Base-by-base conservation (phyloP, 2,113 vertebrate genomes). In the Epinephelus cyanopodus region DNA sequence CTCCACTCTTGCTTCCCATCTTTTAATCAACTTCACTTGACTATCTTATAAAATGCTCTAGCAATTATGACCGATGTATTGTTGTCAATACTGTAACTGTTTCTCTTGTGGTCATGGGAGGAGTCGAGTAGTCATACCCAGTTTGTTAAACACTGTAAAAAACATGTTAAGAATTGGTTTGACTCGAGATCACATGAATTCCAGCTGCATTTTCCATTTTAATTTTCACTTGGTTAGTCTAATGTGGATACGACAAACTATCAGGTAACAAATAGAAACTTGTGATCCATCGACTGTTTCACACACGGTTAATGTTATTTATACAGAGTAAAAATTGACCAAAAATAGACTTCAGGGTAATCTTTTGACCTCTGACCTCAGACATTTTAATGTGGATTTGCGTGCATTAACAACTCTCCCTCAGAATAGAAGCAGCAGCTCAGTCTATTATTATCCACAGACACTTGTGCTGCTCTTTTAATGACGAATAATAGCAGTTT, bases 21-120 rank as follows among this genome's bases (percentile, higher is more conserved):
- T 21, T 83, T 67, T 62, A 11, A 52, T 64, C 70, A 42, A 64
- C 70, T 42, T 65, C 70, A 90, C 83, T 62, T 61, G 69, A 79
- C 50, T 72, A 66, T 87, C 74, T 83, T 79, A 70, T 82, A 67
- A 71, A 80, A 87, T 50, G 57, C 77, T 90, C 75, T 75, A 39
- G 60, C 77, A 74, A 79, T 75, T 85, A 79, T 76, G 89, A 88
- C 86, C 29, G 17, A 82, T 86, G 84, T 83, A 92, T 91, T 91
- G 84, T 81, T 80, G 85, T 87, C 82, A 86, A 66, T 85, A 85
- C 89, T 89, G 83, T 87, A 77, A 73, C 82, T 91, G 84, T 87
- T 84, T 81, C 60, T 85, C 82, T 87, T 76, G 83, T 90, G 89
- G 84, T 89, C 89, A 84, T 78, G 67, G 77, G 81, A 50, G 47